These are phyloP conservation scores for human DNA, from an alignment of 2,113 vertebrate genomes.

Conservation along the genomic window GRCh38 chr3:157446501-157447000, in stretches of 20 bases:
- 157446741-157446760: neutral
- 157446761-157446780: neutral
- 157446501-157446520: conserved; percentile 22
- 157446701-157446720: neutral
- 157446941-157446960: neutral
- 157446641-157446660: neutral
- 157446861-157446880: neutral
- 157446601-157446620: neutral
- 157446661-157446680: neutral
- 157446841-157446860: neutral
- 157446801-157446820: neutral
- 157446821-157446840: neutral
- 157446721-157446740: neutral
- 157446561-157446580: conserved; percentile 18
- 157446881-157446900: neutral
- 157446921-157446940: neutral
- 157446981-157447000: neutral
- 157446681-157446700: neutral
- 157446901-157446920: neutral
- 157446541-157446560: neutral
- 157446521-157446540: neutral
- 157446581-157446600: conserved; percentile 11
- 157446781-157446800: neutral
- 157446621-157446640: neutral
- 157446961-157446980: neutral